Evolutionary conservation across 1,140 invertebrate genomes (phyloP).

Genomic region (Aphelinus certus): DNA sequence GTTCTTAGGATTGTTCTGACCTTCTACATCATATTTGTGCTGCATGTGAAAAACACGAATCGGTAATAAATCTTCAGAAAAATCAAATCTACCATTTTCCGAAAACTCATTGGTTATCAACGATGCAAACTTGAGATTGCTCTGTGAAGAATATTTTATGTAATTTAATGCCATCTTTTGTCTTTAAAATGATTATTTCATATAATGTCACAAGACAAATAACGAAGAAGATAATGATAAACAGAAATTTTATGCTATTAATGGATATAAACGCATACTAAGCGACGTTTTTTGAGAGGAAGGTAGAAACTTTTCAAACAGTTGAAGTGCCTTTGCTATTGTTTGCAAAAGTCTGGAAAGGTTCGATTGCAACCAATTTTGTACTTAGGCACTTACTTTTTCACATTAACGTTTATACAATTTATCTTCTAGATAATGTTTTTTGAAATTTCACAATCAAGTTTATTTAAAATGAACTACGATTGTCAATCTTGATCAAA

Average conservation of each 20-base stretch:
- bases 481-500: background rate
- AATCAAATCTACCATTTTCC: too few species aligned
- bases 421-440: slow-evolving; percentile 8
- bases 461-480: slow-evolving; percentile 5
- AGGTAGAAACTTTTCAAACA: slow-evolving; percentile 37
- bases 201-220: background rate
- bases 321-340: slow-evolving; percentile 41
- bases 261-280: slow-evolving; percentile 34
- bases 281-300: slow-evolving; percentile 17
- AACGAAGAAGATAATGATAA: slow-evolving; percentile 29
- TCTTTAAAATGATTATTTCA: background rate
- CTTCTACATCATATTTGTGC: too few species aligned
- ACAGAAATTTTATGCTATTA: slow-evolving; percentile 51
- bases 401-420: slow-evolving; percentile 15
- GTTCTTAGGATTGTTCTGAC: too few species aligned
- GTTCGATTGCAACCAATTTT: slow-evolving; percentile 20
- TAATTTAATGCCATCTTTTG: slow-evolving; percentile 48
- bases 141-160: slow-evolving; percentile 47
- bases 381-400: slow-evolving; percentile 30
- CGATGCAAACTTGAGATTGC: too few species aligned
- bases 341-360: slow-evolving; percentile 24
- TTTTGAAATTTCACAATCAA: slow-evolving; percentile 6
- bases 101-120: too few species aligned
- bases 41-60: too few species aligned
- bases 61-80: too few species aligned